Evolutionary conservation across 2,797 vertebrate genomes (phyloP).

Genomic region (Hippoglossus hippoglossus): DNA sequence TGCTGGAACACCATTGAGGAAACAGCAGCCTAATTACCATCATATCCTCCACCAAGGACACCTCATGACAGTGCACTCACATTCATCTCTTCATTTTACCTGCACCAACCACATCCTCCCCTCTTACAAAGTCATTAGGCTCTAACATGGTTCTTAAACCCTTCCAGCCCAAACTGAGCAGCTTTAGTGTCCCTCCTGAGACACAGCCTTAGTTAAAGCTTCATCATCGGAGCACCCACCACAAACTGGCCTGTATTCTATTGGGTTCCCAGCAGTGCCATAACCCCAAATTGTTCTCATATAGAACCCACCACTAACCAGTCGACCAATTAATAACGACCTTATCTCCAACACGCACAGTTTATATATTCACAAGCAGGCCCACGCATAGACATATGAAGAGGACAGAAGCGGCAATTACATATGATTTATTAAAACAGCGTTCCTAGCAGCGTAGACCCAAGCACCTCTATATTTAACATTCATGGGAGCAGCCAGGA

Average conservation of each 20-base stretch:
- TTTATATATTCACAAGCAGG: slow-evolving; percentile 10
- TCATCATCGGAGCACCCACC: slow-evolving; percentile 34
- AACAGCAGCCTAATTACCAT: slow-evolving; percentile 71
- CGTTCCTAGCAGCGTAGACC: slow-evolving; percentile 34
- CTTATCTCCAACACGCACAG: slow-evolving; percentile 16
- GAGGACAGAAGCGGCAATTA: slow-evolving; percentile 26
- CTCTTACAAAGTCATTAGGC: slow-evolving; percentile 64
- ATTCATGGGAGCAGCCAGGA: slow-evolving; percentile 57
- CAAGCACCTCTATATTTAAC: slow-evolving; percentile 48
- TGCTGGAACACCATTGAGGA: slow-evolving; percentile 55
- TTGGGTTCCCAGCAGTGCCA: slow-evolving; percentile 29
- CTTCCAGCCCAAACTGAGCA: slow-evolving; percentile 51
- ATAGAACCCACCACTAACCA: slow-evolving; percentile 30
- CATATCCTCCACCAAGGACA: slow-evolving; percentile 70
- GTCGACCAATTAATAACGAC: slow-evolving; percentile 39
- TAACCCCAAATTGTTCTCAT: slow-evolving; percentile 29
- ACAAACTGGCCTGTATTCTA: slow-evolving; percentile 21
- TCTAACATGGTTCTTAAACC: slow-evolving; percentile 66
- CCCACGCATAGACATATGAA: slow-evolving; percentile 11
- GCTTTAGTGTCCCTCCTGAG: slow-evolving; percentile 60
- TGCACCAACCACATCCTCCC: slow-evolving; percentile 55
- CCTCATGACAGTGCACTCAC: slow-evolving; percentile 47
- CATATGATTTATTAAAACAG: slow-evolving; percentile 56
- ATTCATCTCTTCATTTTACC: slow-evolving; percentile 64
- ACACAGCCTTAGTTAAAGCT: slow-evolving; percentile 49